phyloP scores from a whole-genome alignment of 2,113 vertebrate species.

The Rhynchopsitta pachyrhyncha region DNA sequence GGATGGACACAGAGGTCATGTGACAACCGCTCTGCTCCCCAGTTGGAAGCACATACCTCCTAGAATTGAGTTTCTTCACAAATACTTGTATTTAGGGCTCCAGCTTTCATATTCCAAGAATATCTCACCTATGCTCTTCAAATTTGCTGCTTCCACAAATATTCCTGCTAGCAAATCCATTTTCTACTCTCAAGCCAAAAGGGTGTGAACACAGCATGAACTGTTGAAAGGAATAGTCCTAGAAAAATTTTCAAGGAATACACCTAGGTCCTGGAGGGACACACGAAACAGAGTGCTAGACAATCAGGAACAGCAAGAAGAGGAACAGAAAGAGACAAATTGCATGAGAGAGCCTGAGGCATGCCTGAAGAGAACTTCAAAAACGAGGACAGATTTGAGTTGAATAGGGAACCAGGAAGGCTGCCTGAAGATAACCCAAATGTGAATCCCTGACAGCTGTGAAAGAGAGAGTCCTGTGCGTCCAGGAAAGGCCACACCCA shows the following conservation, averaged over 20 bases:
- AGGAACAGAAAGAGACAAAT: background rate
- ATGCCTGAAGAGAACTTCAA: background rate
- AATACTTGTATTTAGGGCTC: background rate
- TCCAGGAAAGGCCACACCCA: background rate
- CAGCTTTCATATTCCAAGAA: background rate
- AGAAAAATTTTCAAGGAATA: background rate
- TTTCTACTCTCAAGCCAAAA: background rate
- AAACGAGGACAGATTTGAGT: background rate
- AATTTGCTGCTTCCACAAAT: background rate
- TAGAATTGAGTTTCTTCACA: background rate
- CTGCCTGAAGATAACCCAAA: background rate
- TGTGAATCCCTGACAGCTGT: background rate
- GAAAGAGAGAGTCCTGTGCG: background rate
- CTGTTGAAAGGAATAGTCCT: background rate
- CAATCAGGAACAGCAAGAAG: background rate
- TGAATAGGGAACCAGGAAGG: background rate
- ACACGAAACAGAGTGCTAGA: background rate
- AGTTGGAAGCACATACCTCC: background rate
- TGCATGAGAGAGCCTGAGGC: background rate
- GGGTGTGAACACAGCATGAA: background rate
- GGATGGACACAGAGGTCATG: constrained; percentile 26
- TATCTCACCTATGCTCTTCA: background rate
- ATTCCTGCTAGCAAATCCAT: background rate
- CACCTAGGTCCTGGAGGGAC: background rate
- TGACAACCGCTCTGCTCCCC: background rate